phyloP scores from a whole-genome alignment of 2,797 vertebrate genomes.

The Spheniscus humboldti region DNA sequence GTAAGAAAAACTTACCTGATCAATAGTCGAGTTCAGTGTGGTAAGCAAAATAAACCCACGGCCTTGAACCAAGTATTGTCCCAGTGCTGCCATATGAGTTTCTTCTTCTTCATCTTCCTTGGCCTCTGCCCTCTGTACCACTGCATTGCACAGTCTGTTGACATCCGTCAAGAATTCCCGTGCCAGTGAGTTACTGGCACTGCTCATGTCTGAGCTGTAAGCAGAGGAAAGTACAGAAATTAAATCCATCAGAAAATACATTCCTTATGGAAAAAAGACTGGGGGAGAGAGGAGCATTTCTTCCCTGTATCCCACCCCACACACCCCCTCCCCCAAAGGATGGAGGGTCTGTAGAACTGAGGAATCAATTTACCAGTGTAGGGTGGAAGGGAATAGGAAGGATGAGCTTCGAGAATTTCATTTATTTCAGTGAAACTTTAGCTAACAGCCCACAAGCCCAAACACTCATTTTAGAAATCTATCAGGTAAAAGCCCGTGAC shows the following conservation, averaged over 20 bases:
- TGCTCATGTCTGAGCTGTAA: slow-evolving; percentile 94
- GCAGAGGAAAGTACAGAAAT: neutral
- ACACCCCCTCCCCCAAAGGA: neutral
- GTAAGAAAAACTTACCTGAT: slow-evolving; percentile 82
- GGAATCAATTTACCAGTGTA: neutral
- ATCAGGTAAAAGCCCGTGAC: neutral
- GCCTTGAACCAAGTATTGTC: slow-evolving; percentile 94
- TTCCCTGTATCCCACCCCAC: neutral
- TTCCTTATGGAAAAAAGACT: neutral
- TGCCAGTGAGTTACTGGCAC: slow-evolving; percentile 93
- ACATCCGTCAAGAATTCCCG: slow-evolving; percentile 97
- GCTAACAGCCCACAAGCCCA: neutral
- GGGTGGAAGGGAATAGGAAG: neutral
- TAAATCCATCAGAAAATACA: neutral
- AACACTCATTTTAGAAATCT: neutral
- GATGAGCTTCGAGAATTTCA: neutral
- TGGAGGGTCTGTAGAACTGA: neutral
- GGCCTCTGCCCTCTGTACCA: slow-evolving; percentile 87
- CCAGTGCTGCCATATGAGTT: slow-evolving; percentile 92
- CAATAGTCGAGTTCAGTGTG: slow-evolving; percentile 89
- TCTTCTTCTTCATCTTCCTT: slow-evolving; percentile 91
- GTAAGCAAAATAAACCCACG: slow-evolving; percentile 91
- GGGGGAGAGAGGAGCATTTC: neutral
- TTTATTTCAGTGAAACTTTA: neutral
- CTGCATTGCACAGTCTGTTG: slow-evolving; percentile 92